Evolutionary conservation across 2,888 invertebrate species (phyloP).

Genomic region (Parnassius orleans): DNA sequence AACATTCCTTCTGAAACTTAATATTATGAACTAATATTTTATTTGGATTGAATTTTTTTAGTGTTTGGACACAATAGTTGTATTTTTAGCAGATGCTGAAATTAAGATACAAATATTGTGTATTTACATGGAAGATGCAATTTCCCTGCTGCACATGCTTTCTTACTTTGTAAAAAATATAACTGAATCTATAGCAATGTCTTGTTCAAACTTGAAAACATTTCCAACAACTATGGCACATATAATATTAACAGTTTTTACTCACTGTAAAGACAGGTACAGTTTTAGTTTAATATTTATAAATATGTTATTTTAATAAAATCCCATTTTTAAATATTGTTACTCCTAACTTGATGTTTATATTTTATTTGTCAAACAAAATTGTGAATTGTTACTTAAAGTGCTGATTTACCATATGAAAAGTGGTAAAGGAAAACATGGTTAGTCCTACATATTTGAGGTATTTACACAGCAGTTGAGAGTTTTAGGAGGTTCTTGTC

Average conservation of each 20-base stretch:
- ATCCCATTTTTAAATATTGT: no score
- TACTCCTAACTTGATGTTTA: no score
- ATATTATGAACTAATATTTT: neutral
- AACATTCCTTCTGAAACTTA: no score
- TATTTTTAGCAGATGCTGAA: slow-evolving; percentile 39
- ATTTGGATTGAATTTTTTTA: slow-evolving; percentile 37
- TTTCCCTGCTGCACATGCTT: slow-evolving; percentile 50
- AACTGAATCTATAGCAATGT: slow-evolving; percentile 47
- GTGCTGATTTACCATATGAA: no score
- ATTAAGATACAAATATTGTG: slow-evolving; percentile 38
- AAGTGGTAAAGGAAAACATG: no score
- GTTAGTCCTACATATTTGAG: no score
- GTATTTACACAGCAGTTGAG: no score
- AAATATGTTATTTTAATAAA: no score
- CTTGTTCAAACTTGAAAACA: slow-evolving; percentile 45
- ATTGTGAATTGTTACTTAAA: no score
- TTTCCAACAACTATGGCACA: slow-evolving; percentile 56
- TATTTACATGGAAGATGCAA: slow-evolving; percentile 50
- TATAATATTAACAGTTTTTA: slow-evolving; percentile 64
- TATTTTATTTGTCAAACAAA: no score
- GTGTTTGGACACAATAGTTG: slow-evolving; percentile 48
- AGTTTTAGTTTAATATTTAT: slow-evolving; percentile 7
- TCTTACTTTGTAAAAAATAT: slow-evolving; percentile 51
- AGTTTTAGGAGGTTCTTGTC: no score
- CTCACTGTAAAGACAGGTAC: slow-evolving; percentile 76